These are phyloP conservation scores for Polyergus mexicanus DNA, from an alignment of 1,140 invertebrate species.

Conservation along the genomic window DNA sequence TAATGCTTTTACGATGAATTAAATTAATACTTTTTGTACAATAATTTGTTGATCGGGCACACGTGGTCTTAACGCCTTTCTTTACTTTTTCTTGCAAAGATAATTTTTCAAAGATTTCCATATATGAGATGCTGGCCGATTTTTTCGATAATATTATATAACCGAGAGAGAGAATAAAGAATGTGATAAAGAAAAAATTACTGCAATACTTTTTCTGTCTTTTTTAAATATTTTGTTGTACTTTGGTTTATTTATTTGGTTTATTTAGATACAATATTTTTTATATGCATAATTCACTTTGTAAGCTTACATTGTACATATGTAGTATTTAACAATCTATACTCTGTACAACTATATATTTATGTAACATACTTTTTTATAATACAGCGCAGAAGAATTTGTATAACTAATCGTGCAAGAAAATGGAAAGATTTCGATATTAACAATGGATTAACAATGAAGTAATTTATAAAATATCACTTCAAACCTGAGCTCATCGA, in stretches of 20 bases:
- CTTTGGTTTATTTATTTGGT: conserved; percentile 15
- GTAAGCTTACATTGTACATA: background rate
- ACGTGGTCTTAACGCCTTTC: no score
- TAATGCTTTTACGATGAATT: no score
- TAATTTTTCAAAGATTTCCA: no score
- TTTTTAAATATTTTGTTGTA: conserved; percentile 9
- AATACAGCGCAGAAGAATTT: conserved; percentile 15
- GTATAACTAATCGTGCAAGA: background rate
- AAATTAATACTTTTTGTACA: no score
- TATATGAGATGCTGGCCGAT: no score
- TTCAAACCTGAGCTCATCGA: conserved; percentile 18
- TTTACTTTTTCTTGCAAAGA: no score
- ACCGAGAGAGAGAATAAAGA: background rate
- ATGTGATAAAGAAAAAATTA: background rate
- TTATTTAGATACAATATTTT: conserved; percentile 18
- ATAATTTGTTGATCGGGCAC: no score
- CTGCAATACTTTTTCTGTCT: background rate
- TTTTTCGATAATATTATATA: background rate
- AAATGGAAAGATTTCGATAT: background rate
- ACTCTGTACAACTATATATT: background rate
- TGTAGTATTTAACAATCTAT: conserved; percentile 1
- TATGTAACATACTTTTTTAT: background rate
- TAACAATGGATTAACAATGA: background rate
- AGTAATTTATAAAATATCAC: background rate
- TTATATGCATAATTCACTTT: background rate